Base-by-base conservation (phyloP, 1,140 invertebrate species). In the Lycorma delicatula region DNA sequence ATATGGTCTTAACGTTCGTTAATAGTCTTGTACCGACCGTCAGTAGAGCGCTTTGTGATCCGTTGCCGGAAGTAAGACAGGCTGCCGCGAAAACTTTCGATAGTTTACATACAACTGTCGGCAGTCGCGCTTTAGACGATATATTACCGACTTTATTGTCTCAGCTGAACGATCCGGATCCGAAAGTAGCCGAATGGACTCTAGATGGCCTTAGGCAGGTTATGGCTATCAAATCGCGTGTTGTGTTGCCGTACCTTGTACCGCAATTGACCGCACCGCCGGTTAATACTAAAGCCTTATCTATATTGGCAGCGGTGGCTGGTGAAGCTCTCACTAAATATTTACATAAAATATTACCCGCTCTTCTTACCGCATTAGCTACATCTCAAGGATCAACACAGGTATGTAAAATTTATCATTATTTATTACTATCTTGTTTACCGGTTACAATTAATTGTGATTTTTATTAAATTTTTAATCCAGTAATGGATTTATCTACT, bases 11-110 rank as follows among this genome's bases (percentile, higher is more conserved):
- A 1, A 87, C 87, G 2, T 96, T 95, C 74, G 91, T 95, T 1
- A 91, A 97, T 70, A 96, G 89, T 67, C 75, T 99, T 50, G 91
- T 98, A n/a, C 94, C 94, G n/a, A 98, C 94, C 3, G 92, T 97
- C 6, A 78, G 77, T 59, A 89, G 89, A 76, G 94, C 95, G 3
- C 75, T 98, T 18, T 92, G 89, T 66, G 96, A 98, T 82, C 88
- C 91, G 0, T 70, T 95, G 59, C 86, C 91, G 1, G 90, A 95
- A 76, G 95, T 99, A 7, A 77, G 97, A 47, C 79, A 87, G 72
- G 94, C 95, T 20, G 96, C 96, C 5, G 95, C 96, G 6, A 89
- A 91, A 67, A 97, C 96, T 0, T 99, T 99, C 73, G 94, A 97
- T 67, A 91, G 88, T 67, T 79, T 98, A 36, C 94, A 99, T 77